Evolutionary conservation across 2,113 vertebrate genomes (phyloP), one percentile per base, ranked within the genome.

Genomic region (Neogobius melanostomus): DNA sequence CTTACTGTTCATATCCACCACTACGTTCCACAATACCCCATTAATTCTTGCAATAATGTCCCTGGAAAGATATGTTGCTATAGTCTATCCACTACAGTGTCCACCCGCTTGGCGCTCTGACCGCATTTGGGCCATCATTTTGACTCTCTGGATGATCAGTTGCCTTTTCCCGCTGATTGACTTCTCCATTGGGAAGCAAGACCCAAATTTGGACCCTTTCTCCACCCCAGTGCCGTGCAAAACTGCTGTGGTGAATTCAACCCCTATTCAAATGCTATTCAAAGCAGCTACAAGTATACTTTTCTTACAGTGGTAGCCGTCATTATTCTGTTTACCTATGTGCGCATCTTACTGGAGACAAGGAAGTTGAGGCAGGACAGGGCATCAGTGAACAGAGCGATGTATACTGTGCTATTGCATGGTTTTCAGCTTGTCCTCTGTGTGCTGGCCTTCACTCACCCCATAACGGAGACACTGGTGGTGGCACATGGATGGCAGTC

Each of bases 41-140:
- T 66, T 92, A 44, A 92, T 92, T 48, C 77, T 93, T 70, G 91
- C 92, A 0, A 73, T 88, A 15, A 93, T 93, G 93, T 92, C 90
- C 6, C 85, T 93, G 61, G 93, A 93, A 84, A 91, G 93, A 49
- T 92, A 93, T 5, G 80, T 92, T n/a, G 89, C 92, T 66, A 93
- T 93, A 60, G 53, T 91, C 57, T 90, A 91, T 53, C 93, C 93
- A 0, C 76, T 93, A 42, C 85, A 76, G 3, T 52, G 73, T 4
- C 91, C 92, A 0, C 36, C 79, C 0, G 77, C 82, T 21, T 93
- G 92, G 90, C 84, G 70, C 6, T 87, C 89, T 6, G 85, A 92
- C 54, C 82, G 76, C 3, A 90, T 92, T 63, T 93, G 91, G 90
- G 67, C 89, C 48, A 85, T 91, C 16, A 79, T 88, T 51, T 61